Percentiles rank a stretch among this genome's conserved stretches.
These are phyloP conservation scores for Xerus inauris DNA, from an alignment of 2,113 vertebrate genomes.

Conservation along the genomic window DNA sequence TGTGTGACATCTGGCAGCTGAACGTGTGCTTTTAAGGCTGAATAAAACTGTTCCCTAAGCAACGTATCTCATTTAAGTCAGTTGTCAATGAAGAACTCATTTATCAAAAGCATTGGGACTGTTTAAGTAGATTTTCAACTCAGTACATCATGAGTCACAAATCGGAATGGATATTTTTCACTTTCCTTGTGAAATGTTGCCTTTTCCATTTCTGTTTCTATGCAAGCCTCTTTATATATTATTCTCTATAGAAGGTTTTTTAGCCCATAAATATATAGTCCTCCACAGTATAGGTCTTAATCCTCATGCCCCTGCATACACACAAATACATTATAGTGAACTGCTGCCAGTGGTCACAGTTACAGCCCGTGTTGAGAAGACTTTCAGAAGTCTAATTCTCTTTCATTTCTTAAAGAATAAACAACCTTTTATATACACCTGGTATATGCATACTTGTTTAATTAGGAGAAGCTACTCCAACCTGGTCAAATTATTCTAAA, in stretches of 20 bases:
- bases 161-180: not conserved
- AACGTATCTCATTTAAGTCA: not conserved
- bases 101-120: not conserved
- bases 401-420: conserved; percentile 1
- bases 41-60: not conserved
- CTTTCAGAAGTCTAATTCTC: not conserved
- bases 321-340: not conserved
- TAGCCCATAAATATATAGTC: not conserved
- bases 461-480: conserved; percentile 51
- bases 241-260: not conserved
- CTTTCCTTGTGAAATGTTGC: not conserved
- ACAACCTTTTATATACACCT: not conserved
- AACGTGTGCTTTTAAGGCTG: not conserved
- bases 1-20: not conserved
- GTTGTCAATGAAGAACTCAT: not conserved
- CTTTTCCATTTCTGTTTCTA: conserved; percentile 20
- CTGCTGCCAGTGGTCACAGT: not conserved
- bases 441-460: conserved; percentile 10
- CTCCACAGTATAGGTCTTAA: not conserved
- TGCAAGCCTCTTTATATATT: conserved; percentile 10
- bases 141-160: not conserved
- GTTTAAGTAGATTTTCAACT: not conserved
- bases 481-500: not conserved
- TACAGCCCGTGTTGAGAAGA: not conserved
- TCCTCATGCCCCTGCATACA: rapidly evolving